phyloP scores from a whole-genome alignment of 2,113 vertebrate genomes.

The Pardalotus punctatus region DNA sequence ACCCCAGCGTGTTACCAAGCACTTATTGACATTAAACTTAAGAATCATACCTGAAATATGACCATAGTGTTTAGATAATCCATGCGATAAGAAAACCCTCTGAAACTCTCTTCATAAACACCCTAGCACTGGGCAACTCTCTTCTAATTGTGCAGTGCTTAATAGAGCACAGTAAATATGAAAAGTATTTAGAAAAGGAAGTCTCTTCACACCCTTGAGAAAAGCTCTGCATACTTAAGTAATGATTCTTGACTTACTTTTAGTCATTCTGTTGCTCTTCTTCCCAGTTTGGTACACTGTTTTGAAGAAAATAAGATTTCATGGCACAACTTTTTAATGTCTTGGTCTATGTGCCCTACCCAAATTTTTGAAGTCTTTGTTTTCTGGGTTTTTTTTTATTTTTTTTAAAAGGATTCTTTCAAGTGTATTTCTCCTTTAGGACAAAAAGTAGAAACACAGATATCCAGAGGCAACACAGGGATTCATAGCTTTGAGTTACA shows the following conservation, averaged over 20 bases:
- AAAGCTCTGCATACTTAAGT: not conserved
- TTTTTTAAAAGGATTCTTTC: not conserved
- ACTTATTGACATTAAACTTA: not conserved
- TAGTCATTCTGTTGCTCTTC: not conserved
- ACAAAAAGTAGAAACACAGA: not conserved
- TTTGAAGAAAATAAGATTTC: not conserved
- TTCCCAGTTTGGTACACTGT: not conserved
- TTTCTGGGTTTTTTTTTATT: not conserved
- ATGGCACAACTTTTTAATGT: not conserved
- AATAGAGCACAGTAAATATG: not conserved
- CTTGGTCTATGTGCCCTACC: not conserved
- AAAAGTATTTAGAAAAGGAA: not conserved
- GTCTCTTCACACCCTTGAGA: not conserved
- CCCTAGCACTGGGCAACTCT: not conserved
- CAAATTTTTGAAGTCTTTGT: not conserved
- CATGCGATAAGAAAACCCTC: not conserved
- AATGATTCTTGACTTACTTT: not conserved
- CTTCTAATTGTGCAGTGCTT: not conserved
- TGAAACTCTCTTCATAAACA: not conserved
- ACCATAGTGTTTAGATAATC: not conserved
- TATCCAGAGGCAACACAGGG: not conserved
- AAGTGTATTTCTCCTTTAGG: not conserved
- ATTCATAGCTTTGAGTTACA: not conserved
- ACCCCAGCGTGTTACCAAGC: not conserved
- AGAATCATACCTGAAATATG: not conserved